Evolutionary conservation across 2,797 vertebrate species (phyloP).

Genomic region (Gobionotothen gibberifrons): DNA sequence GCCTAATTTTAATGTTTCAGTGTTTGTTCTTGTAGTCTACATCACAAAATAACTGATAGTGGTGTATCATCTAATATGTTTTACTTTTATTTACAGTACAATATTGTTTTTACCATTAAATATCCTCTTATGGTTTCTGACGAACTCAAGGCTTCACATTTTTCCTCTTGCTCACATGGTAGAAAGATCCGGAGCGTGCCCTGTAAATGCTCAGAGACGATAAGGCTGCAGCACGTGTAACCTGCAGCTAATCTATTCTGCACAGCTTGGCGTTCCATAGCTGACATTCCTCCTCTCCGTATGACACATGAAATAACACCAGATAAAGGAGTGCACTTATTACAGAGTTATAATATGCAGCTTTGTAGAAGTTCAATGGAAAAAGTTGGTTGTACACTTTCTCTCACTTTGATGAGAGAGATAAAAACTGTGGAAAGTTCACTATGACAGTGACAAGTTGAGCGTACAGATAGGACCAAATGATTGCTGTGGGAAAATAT

Average conservation of each 20-base stretch:
- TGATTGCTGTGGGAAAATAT: neutral
- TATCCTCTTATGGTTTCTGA: neutral
- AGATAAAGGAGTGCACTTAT: too few species aligned
- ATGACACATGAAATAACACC: neutral
- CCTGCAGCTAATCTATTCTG: neutral
- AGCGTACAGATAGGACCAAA: neutral
- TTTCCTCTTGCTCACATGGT: neutral
- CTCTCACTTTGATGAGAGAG: too few species aligned
- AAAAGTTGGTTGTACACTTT: too few species aligned
- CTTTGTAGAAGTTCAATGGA: too few species aligned
- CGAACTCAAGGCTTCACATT: neutral
- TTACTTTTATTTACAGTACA: neutral
- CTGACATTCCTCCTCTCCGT: neutral
- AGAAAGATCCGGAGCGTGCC: constrained; percentile 28
- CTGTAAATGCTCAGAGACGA: constrained; percentile 2
- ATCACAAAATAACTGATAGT: too few species aligned
- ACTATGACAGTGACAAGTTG: neutral
- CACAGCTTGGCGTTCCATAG: neutral
- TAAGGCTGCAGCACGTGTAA: neutral
- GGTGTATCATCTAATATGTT: neutral
- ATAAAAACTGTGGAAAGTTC: too few species aligned
- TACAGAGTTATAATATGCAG: too few species aligned
- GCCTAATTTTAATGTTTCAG: neutral
- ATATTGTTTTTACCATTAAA: neutral
- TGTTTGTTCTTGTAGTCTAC: neutral